Evolutionary conservation across 2,113 vertebrate genomes (phyloP).

Genomic region (Rafetus swinhoei): DNA sequence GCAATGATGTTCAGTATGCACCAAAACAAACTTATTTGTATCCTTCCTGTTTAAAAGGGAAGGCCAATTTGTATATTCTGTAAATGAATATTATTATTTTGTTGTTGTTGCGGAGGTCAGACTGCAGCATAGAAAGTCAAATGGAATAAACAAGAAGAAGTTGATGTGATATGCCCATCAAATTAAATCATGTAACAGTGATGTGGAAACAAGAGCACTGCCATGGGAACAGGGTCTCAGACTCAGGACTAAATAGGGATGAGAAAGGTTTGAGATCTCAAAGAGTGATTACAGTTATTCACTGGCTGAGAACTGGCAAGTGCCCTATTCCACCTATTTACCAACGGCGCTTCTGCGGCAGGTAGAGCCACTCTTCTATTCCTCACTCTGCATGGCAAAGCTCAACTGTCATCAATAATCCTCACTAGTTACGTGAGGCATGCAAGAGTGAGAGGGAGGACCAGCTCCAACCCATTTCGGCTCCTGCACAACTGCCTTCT

Average conservation of each 20-base stretch:
- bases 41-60: neutral
- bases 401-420: neutral
- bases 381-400: neutral
- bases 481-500: neutral
- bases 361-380: neutral
- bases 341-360: neutral
- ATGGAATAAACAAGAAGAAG: slow-evolving; percentile 18
- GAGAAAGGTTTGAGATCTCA: neutral
- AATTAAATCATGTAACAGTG: neutral
- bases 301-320: rapidly evolving
- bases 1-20: neutral
- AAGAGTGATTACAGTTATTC: neutral
- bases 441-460: neutral
- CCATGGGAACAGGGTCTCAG: neutral
- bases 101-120: neutral
- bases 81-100: neutral
- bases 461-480: neutral
- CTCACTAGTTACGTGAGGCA: neutral
- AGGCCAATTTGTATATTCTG: neutral
- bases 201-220: neutral
- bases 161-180: neutral
- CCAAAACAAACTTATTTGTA: neutral
- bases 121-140: neutral
- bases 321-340: neutral
- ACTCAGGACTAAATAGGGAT: rapidly evolving